Percentiles rank a stretch among this genome's conserved stretches.
Evolutionary conservation across 2,888 invertebrate genomes (phyloP).

Genomic region (Xylocampa areola): DNA sequence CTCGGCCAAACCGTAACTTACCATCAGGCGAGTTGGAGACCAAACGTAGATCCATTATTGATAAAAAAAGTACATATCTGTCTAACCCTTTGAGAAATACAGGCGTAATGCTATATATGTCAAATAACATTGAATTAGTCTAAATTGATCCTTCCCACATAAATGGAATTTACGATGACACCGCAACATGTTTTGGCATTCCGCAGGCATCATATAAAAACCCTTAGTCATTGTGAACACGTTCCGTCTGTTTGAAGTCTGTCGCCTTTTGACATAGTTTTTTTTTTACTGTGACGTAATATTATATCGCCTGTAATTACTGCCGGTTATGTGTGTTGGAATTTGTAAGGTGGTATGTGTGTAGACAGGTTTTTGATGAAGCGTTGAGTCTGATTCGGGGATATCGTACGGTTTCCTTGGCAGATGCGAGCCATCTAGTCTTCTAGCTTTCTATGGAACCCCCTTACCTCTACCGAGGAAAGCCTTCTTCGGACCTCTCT

Average conservation of each 20-base stretch:
- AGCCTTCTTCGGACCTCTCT: no score
- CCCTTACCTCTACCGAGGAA: no score
- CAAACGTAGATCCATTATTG: no score
- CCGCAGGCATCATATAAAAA: slow-evolving; percentile 24
- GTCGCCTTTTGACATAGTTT: slow-evolving; percentile 47
- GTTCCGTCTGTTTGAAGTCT: slow-evolving; percentile 51
- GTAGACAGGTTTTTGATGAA: no score
- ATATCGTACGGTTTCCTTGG: no score
- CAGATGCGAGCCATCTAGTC: no score
- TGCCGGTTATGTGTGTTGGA: neutral
- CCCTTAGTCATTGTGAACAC: slow-evolving; percentile 53
- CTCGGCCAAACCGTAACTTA: no score
- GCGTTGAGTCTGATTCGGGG: no score
- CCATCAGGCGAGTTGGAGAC: no score
- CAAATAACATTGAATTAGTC: neutral
- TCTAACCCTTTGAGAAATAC: no score
- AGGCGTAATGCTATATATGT: neutral
- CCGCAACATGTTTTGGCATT: slow-evolving; percentile 34
- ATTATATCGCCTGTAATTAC: slow-evolving; percentile 15
- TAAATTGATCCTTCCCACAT: neutral
- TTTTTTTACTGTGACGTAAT: slow-evolving; percentile 42
- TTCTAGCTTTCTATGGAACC: no score
- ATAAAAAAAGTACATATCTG: no score
- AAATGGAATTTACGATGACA: neutral
- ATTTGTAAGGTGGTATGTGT: slow-evolving; percentile 12